Conservation (phyloP, 2,113 vertebrate genomes). For the Ptychochromis oligacanthus region DNA sequence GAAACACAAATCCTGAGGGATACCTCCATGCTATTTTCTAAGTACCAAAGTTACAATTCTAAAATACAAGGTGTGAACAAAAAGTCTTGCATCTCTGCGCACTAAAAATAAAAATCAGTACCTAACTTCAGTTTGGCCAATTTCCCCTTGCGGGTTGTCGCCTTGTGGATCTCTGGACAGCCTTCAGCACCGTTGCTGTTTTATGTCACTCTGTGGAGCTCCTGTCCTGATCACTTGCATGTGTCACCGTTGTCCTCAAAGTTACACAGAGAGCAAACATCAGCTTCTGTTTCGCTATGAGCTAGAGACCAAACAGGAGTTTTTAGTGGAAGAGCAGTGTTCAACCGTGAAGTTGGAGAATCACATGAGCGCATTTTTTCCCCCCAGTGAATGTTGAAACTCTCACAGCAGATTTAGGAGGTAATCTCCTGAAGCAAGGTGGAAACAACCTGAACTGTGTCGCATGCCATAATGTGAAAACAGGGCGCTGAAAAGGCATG, state of each 20-base stretch:
- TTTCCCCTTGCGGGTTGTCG: not conserved
- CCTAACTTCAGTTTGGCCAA: accelerated
- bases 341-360: too few species aligned
- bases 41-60: not conserved
- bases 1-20: not conserved
- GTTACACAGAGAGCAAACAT: not conserved
- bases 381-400: not conserved
- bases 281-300: not conserved
- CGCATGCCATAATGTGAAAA: not conserved
- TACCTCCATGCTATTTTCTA: too few species aligned
- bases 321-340: not conserved
- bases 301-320: not conserved
- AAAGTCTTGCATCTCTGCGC: not conserved
- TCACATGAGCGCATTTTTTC: not conserved
- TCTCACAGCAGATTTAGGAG: not conserved
- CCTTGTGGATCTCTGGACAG: not conserved
- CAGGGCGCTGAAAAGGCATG: not conserved
- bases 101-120: not conserved
- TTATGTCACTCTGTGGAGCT: not conserved
- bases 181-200: not conserved
- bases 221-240: not conserved
- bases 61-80: not conserved
- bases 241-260: not conserved
- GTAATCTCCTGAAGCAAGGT: not conserved
- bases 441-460: not conserved